Conservation (phyloP, 2,113 vertebrate genomes). For the Melanerpes aurifrons region DNA sequence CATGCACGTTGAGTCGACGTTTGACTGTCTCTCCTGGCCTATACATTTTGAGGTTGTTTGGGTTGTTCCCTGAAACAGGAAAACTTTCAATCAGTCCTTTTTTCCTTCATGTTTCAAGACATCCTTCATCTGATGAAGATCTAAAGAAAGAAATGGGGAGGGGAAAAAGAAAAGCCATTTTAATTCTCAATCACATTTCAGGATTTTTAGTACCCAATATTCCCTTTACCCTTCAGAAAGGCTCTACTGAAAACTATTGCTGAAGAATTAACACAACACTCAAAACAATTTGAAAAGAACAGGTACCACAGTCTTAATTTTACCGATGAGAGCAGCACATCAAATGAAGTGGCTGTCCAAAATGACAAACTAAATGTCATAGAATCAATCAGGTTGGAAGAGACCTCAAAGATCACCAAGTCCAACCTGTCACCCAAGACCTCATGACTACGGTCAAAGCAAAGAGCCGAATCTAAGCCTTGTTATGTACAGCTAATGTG, state of each 20-base stretch:
- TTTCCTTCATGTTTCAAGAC: not conserved
- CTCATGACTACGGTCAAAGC: not conserved
- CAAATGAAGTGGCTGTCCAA: not conserved
- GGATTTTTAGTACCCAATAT: accelerated
- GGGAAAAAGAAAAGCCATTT: not conserved
- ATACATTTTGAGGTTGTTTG: conserved; percentile 75
- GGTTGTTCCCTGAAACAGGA: not conserved
- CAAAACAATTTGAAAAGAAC: not conserved
- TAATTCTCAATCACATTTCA: not conserved
- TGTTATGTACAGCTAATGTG: not conserved
- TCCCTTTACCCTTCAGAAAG: not conserved
- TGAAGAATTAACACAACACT: not conserved
- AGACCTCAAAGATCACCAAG: too few relatives aligned
- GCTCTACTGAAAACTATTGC: not conserved
- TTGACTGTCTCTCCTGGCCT: conserved; percentile 80
- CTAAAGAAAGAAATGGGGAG: conserved; percentile 41
- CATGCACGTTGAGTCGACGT: conserved; percentile 77
- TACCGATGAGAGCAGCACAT: not conserved
- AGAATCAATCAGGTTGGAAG: too few relatives aligned
- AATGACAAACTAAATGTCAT: not conserved
- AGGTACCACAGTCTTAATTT: not conserved
- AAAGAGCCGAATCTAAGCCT: not conserved
- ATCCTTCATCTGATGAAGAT: not conserved
- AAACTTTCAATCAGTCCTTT: not conserved
- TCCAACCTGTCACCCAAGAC: too few relatives aligned